Base-by-base conservation (phyloP, 2,888 invertebrate species). In the Tillus elongatus region DNA sequence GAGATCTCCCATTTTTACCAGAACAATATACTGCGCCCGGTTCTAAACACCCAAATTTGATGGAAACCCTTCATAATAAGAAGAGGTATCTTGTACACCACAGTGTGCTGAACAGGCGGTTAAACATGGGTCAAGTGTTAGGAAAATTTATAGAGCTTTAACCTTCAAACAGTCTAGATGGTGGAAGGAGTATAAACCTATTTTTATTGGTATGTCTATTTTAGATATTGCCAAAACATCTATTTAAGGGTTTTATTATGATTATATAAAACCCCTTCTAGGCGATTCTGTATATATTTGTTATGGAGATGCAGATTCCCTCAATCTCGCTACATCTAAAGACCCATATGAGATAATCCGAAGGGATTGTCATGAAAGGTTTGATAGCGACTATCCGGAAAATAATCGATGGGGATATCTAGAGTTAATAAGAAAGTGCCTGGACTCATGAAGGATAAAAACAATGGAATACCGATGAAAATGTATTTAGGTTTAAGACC, bases 131-230 rank as follows among this genome's bases (percentile, higher is more conserved):
- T 28, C 60, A 6, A 43, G 38, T 35, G 31, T 58, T 16, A 36
- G 4, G 13, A 54, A 54, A 43, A 46, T 56, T 26, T 49, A 60
- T 47, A 45, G 54, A 40, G 44, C 53, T 11, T 39, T 59, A 38
- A 45, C 54, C 44, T 63, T 63, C 43, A 44, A 53, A 15, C 60
- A 63, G 51, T 51, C 47, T 64, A 58, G 58, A n/a, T n/a, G n/a
- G n/a, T n/a, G n/a, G n/a, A n/a, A n/a, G n/a, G n/a, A n/a, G n/a
- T n/a, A n/a, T n/a, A n/a, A n/a, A n/a, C n/a, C n/a, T n/a, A n/a
- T n/a, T n/a, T n/a, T n/a, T n/a, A n/a, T n/a, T n/a, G n/a, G n/a
- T n/a, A n/a, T n/a, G n/a, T n/a, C n/a, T n/a, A n/a, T n/a, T n/a
- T n/a, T n/a, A n/a, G n/a, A n/a, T n/a, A n/a, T n/a, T 35, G 15